Percentiles rank a stretch among this genome's conserved stretches.
Evolutionary conservation across 2,797 vertebrate species (phyloP).

Genomic region (Centropyge bicolor): DNA sequence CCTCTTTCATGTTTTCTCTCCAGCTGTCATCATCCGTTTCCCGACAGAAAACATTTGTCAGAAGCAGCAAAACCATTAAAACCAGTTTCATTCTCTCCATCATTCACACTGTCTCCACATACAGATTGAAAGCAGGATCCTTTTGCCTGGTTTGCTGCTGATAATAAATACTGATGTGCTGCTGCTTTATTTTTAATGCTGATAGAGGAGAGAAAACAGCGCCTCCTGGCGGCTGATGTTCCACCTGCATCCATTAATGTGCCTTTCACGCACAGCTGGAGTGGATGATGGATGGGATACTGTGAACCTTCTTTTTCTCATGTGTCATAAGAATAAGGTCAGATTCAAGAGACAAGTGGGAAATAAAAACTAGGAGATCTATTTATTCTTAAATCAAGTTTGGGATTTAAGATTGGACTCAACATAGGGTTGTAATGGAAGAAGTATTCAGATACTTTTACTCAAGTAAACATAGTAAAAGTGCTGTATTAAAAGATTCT

Average conservation of each 20-base stretch:
- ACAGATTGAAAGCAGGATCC: not conserved
- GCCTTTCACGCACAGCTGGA: slow-evolving; percentile 74
- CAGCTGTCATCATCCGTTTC: slow-evolving; percentile 80
- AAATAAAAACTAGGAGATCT: not conserved
- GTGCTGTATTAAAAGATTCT: too few relatives aligned
- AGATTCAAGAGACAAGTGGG: not conserved
- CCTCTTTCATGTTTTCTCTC: slow-evolving; percentile 78
- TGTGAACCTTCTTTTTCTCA: not conserved
- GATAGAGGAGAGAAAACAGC: not conserved
- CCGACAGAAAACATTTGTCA: slow-evolving; percentile 81
- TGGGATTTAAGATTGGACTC: too few relatives aligned
- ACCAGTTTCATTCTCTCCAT: slow-evolving; percentile 86
- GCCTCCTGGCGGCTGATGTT: not conserved
- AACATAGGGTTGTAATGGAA: too few relatives aligned
- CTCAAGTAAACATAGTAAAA: too few relatives aligned
- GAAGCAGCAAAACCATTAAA: slow-evolving; percentile 81
- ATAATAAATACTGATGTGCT: not conserved
- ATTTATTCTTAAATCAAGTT: not conserved
- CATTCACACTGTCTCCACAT: slow-evolving; percentile 59
- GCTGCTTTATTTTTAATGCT: not conserved
- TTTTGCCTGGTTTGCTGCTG: not conserved
- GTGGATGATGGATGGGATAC: slow-evolving; percentile 22
- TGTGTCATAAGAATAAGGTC: not conserved
- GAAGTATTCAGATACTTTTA: too few relatives aligned
- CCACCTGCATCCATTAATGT: slow-evolving; percentile 4